phyloP scores from a whole-genome alignment of 2,113 vertebrate genomes.

The Entelurus aequoreus region DNA sequence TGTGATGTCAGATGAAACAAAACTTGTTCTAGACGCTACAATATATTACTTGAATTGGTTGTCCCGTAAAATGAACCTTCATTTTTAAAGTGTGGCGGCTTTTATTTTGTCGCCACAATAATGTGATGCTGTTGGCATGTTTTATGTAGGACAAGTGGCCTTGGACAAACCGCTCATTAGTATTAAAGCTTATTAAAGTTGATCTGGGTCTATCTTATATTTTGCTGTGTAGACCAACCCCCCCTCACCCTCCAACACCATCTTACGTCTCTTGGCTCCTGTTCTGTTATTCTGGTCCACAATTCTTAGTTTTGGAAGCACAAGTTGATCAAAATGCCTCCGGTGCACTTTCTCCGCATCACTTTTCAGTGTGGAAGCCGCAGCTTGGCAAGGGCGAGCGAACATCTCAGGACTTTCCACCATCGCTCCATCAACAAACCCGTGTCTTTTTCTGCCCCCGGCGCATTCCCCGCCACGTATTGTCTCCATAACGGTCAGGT shows the following conservation, averaged over 20 bases:
- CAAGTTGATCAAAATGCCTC: slow-evolving; percentile 62
- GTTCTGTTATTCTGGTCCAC: slow-evolving; percentile 46
- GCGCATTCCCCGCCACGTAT: slow-evolving; percentile 22
- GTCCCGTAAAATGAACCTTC: no score
- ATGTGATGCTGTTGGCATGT: no score
- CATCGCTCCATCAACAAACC: slow-evolving; percentile 57
- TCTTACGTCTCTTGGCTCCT: slow-evolving; percentile 12
- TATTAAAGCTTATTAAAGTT: no score
- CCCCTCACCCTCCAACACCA: not conserved
- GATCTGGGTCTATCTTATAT: not conserved
- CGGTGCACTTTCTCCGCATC: slow-evolving; percentile 50
- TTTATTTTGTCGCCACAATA: no score
- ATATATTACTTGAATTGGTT: no score
- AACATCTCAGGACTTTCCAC: slow-evolving; percentile 57
- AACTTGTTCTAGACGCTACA: no score
- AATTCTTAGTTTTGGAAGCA: slow-evolving; percentile 51
- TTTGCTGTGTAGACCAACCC: not conserved
- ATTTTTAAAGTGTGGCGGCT: no score
- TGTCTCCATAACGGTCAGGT: slow-evolving; percentile 58
- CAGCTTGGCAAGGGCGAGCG: slow-evolving; percentile 43
- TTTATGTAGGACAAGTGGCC: no score
- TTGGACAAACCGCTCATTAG: no score
- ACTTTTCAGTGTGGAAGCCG: slow-evolving; percentile 50
- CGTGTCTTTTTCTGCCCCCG: slow-evolving; percentile 51
- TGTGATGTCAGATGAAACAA: no score